phyloP scores from a whole-genome alignment of 2,797 vertebrate species.

The Lateolabrax maculatus region DNA sequence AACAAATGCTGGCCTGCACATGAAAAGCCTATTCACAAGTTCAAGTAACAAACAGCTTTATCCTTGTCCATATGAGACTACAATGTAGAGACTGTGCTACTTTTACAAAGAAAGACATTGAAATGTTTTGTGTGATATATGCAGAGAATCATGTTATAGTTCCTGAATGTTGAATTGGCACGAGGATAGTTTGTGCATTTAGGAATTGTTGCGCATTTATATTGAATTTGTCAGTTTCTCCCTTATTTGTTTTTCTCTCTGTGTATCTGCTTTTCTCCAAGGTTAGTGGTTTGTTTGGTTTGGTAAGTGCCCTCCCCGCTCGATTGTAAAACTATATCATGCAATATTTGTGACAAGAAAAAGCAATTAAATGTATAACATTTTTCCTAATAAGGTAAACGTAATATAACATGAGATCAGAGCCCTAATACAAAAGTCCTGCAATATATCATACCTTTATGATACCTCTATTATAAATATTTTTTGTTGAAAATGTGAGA shows the following conservation, averaged over 20 bases:
- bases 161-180: neutral
- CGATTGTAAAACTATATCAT: slow-evolving; percentile 6
- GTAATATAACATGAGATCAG: neutral
- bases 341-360: slow-evolving; percentile 22
- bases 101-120: neutral
- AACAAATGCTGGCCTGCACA: slow-evolving; percentile 43
- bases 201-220: neutral
- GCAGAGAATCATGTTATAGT: neutral
- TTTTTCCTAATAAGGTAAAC: neutral
- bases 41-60: slow-evolving; percentile 18
- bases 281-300: slow-evolving; percentile 1
- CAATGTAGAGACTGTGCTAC: slow-evolving; percentile 22
- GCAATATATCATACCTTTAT: neutral
- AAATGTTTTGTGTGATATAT: neutral
- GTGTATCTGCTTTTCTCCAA: slow-evolving; percentile 1
- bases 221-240: neutral
- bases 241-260: neutral
- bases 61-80: slow-evolving; percentile 7
- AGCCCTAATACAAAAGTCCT: neutral
- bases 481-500: too few species aligned
- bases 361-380: too few species aligned
- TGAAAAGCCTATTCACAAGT: slow-evolving; percentile 47
- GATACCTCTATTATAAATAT: too few species aligned
- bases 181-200: neutral
- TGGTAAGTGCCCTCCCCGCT: neutral